These are phyloP conservation scores for Vulpes ferrilata DNA, from an alignment of 2,113 vertebrate species.

Conservation along the genomic window DNA sequence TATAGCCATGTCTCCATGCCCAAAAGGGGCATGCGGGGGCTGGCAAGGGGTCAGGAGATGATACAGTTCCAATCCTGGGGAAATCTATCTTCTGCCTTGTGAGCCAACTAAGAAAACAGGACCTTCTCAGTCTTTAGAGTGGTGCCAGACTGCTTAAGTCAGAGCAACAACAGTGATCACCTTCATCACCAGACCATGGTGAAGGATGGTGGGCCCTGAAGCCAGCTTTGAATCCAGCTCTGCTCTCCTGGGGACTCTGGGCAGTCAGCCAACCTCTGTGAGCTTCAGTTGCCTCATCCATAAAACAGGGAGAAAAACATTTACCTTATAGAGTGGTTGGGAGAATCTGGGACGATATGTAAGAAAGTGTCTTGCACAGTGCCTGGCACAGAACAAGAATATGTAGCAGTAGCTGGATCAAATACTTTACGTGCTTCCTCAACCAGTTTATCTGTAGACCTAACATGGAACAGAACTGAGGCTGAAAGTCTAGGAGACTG, in stretches of 20 bases:
- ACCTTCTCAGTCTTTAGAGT: not conserved
- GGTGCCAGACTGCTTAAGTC: not conserved
- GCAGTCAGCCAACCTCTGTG: not conserved
- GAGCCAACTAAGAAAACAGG: not conserved
- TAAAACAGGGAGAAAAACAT: not conserved
- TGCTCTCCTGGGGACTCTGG: not conserved
- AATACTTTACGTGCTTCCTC: not conserved
- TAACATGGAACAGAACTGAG: not conserved
- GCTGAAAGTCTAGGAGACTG: not conserved
- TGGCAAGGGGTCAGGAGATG: accelerated
- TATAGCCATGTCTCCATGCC: not conserved
- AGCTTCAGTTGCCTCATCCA: not conserved
- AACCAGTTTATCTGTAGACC: not conserved
- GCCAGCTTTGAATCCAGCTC: not conserved
- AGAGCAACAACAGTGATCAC: not conserved
- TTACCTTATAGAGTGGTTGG: not conserved
- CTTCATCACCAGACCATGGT: accelerated
- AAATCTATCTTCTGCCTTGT: not conserved
- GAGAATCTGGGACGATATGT: not conserved
- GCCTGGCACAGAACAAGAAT: not conserved
- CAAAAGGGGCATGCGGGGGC: not conserved
- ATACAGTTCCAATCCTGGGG: not conserved
- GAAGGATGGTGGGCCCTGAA: not conserved
- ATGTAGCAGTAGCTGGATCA: not conserved
- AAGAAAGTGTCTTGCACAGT: not conserved